Evolutionary conservation across 2,797 vertebrate genomes (phyloP).

Genomic region (Microctenopoma steveboyesi): DNA sequence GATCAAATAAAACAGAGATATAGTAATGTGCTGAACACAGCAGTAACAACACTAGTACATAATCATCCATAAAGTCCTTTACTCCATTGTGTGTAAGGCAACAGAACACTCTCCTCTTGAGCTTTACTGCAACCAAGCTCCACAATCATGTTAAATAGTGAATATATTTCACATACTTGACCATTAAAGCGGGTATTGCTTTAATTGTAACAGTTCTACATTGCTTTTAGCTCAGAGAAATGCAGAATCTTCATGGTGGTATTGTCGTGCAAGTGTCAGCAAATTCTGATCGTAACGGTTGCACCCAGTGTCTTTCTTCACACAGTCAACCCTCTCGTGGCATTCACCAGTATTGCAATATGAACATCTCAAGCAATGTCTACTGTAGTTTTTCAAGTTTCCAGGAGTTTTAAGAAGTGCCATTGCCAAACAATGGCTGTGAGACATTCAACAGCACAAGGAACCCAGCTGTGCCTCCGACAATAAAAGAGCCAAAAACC

Average conservation of each 20-base stretch:
- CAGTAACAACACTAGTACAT: constrained; percentile 43
- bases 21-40: constrained; percentile 32
- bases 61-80: constrained; percentile 48
- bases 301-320: constrained; percentile 7
- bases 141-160: constrained; percentile 22
- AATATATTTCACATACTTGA: constrained; percentile 60
- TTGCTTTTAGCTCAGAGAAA: constrained; percentile 41
- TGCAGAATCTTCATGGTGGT: constrained; percentile 46
- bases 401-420: constrained; percentile 70
- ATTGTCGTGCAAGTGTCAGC: constrained; percentile 23
- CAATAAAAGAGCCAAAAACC: constrained; percentile 27
- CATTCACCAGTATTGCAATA: constrained; percentile 65
- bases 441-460: constrained; percentile 53
- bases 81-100: constrained; percentile 59
- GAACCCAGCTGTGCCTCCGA: constrained; percentile 37
- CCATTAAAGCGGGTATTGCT: constrained; percentile 63
- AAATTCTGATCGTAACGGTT: constrained; percentile 29
- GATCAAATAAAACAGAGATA: constrained; percentile 43
- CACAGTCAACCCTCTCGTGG: constrained; percentile 58
- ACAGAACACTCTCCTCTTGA: constrained; percentile 29
- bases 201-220: constrained; percentile 69
- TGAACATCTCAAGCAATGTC: constrained; percentile 55
- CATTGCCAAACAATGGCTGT: constrained; percentile 50
- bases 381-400: constrained; percentile 77
- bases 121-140: constrained; percentile 40